phyloP scores from a whole-genome alignment of 2,797 vertebrate genomes.

The Hydrophis major region DNA sequence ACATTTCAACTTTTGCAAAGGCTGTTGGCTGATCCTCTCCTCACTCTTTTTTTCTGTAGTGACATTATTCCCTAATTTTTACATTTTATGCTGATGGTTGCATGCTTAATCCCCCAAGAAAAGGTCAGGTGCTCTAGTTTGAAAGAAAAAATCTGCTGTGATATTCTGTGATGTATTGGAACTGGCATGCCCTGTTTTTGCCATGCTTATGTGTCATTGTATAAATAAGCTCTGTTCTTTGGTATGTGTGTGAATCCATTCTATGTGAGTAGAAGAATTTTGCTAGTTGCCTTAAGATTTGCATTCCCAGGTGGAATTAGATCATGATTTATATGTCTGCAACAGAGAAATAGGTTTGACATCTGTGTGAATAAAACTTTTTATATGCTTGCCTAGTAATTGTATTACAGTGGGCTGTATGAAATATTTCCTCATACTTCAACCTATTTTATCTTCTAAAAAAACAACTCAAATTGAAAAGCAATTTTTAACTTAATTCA shows the following conservation, averaged over 20 bases:
- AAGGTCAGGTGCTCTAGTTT: neutral
- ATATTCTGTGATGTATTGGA: neutral
- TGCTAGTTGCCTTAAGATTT: neutral
- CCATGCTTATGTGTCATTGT: neutral
- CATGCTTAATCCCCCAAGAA: neutral
- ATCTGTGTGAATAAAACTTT: neutral
- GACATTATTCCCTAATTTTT: neutral
- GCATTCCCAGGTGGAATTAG: neutral
- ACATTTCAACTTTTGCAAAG: neutral
- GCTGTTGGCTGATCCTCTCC: neutral
- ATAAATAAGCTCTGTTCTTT: neutral
- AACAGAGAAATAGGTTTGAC: constrained; percentile 9
- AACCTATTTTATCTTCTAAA: neutral
- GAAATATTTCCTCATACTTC: neutral
- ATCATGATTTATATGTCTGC: neutral
- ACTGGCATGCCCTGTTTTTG: neutral
- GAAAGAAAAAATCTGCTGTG: neutral
- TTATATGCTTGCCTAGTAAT: neutral
- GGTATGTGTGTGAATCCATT: constrained; percentile 7
- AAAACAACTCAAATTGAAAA: neutral
- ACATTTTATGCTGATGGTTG: neutral
- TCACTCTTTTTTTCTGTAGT: neutral
- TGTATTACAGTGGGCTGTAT: neutral
- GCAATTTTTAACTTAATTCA: neutral
- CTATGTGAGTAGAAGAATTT: neutral